Percentiles rank a stretch among this genome's conserved stretches.
Conservation (phyloP, 2,888 invertebrate species). For the Rotaria socialis region DNA sequence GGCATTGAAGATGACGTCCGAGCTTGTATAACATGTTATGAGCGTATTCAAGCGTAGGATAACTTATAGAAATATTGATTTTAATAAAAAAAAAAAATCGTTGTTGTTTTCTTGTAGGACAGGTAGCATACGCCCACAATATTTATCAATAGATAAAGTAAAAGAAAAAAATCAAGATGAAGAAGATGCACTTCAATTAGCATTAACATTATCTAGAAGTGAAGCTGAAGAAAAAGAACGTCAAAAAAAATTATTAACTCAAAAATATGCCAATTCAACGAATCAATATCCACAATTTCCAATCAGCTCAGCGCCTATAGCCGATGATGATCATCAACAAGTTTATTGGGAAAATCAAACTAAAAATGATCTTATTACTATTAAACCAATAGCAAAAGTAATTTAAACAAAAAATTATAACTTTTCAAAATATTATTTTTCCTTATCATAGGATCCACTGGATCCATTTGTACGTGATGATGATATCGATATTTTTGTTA, state of each 20-base stretch:
- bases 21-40: not conserved
- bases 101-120: not conserved
- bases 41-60: constrained; percentile 15
- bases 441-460: not conserved
- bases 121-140: not conserved
- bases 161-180: constrained; percentile 62
- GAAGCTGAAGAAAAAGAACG: constrained; percentile 92
- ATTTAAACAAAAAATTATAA: not conserved
- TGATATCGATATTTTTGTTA: constrained; percentile 40
- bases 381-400: not conserved
- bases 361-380: not conserved
- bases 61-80: too few relatives aligned
- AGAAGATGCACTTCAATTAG: constrained; percentile 78
- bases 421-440: not conserved
- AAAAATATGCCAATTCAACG: not conserved
- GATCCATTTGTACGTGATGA: not conserved
- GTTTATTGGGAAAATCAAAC: not conserved
- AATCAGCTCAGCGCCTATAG: not conserved
- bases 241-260: constrained; percentile 50
- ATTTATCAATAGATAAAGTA: too few relatives aligned
- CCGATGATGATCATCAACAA: not conserved
- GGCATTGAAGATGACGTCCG: constrained; percentile 1
- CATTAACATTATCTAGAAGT: constrained; percentile 89
- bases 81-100: too few relatives aligned
- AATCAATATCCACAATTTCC: not conserved